phyloP scores from a whole-genome alignment of 37 sponge, comb jelly and placozoan genomes.

The Ephydatia muelleri region DNA sequence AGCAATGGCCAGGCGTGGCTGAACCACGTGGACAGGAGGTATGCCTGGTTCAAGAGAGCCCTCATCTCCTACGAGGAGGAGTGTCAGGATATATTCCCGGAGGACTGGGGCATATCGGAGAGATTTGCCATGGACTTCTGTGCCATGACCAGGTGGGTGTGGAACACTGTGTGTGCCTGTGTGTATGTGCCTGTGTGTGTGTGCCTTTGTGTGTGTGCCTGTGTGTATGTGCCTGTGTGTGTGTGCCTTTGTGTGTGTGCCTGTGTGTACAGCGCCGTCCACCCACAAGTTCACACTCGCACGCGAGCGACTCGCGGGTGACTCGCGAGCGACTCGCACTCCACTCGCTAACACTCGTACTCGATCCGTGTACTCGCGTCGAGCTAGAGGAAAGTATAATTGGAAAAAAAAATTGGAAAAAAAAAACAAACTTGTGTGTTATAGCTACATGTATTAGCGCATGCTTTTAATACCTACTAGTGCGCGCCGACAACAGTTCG shows the following conservation, averaged over 20 bases:
- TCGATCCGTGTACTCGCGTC: too few species aligned
- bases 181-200: neutral
- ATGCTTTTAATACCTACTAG: too few species aligned
- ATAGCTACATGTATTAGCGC: too few species aligned
- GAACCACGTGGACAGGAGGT: conserved; percentile 90
- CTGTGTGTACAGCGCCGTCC: neutral
- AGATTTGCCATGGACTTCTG: conserved; percentile 86
- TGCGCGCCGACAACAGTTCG: too few species aligned
- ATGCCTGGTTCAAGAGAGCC: conserved; percentile 90
- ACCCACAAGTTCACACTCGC: too few species aligned
- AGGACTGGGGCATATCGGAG: conserved; percentile 86
- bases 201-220: neutral
- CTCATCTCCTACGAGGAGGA: conserved; percentile 89
- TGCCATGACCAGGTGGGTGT: conserved; percentile 73
- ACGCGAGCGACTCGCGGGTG: too few species aligned
- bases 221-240: neutral
- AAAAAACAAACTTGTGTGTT: too few species aligned
- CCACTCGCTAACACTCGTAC: too few species aligned
- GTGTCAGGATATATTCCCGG: conserved; percentile 81
- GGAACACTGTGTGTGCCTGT: neutral
- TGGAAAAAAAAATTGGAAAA: too few species aligned
- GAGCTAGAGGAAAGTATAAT: too few species aligned
- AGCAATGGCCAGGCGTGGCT: conserved; percentile 88
- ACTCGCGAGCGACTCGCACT: too few species aligned
- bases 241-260: neutral